These are phyloP conservation scores for Marronus borbonicus DNA, from an alignment of 2,888 invertebrate species.

Conservation along the genomic window DNA sequence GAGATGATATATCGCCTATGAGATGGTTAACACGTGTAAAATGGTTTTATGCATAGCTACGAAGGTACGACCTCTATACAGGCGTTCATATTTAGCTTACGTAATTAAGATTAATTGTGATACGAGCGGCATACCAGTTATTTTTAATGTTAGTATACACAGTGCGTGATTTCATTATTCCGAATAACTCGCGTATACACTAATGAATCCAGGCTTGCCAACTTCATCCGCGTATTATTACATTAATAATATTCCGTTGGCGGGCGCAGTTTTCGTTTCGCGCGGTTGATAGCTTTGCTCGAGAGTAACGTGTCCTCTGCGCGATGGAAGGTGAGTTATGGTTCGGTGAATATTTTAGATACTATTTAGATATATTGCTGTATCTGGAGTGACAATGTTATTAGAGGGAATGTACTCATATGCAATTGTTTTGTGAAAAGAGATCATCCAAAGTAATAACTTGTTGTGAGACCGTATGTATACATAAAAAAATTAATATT, in stretches of 20 bases:
- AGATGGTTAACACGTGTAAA: constrained; percentile 21
- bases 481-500: too few species aligned
- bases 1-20: constrained; percentile 2
- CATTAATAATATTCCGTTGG: constrained; percentile 9
- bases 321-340: too few species aligned
- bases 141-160: constrained; percentile 18
- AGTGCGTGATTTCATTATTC: constrained; percentile 25
- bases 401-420: too few species aligned
- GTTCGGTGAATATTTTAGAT: too few species aligned
- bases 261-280: too few species aligned
- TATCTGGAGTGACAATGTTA: too few species aligned
- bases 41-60: constrained; percentile 8
- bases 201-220: not conserved
- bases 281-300: too few species aligned
- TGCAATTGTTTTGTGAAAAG: too few species aligned
- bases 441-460: too few species aligned
- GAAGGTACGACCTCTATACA: not conserved
- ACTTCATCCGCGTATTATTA: constrained; percentile 17
- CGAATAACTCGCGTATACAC: not conserved
- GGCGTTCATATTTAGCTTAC: constrained; percentile 18
- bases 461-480: too few species aligned
- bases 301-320: too few species aligned
- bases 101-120: constrained; percentile 34
- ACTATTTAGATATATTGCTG: too few species aligned
- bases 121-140: constrained; percentile 3